A percentile compares a stretch with the other conserved stretches of the same genome.
Evolutionary conservation across 2,888 invertebrate genomes (phyloP).

Genomic region (Cephus pulcher): DNA sequence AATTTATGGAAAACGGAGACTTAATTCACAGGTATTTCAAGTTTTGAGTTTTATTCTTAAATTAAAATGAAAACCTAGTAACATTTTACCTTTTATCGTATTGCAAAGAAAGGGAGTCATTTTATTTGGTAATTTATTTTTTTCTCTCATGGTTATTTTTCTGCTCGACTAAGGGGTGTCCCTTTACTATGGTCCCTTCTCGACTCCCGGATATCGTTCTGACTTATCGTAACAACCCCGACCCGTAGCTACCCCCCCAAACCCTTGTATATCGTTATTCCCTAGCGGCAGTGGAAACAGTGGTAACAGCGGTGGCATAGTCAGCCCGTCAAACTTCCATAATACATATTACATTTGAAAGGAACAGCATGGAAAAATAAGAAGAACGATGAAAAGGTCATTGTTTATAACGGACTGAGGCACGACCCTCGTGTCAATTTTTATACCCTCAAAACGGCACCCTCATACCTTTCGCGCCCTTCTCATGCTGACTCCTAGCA

Average conservation of each 20-base stretch:
- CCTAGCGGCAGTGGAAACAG: background rate
- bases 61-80: background rate
- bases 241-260: background rate
- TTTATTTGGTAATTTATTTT: slow-evolving; percentile 42
- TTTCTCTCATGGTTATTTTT: slow-evolving; percentile 9
- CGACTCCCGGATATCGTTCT: slow-evolving; percentile 8
- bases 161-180: background rate
- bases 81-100: background rate
- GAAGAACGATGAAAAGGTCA: slow-evolving; percentile 14
- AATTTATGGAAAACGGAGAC: no score
- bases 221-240: slow-evolving; percentile 15
- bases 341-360: slow-evolving; percentile 38
- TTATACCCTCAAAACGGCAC: background rate
- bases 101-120: slow-evolving; percentile 17
- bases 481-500: background rate
- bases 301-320: background rate
- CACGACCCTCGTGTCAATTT: background rate
- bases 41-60: background rate
- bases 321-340: slow-evolving; percentile 11
- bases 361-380: background rate
- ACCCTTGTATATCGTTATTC: background rate
- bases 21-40: no score
- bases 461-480: background rate
- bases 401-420: background rate
- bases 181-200: background rate